Conservation (phyloP, 2,113 vertebrate genomes). For the Regulus satrapa region DNA sequence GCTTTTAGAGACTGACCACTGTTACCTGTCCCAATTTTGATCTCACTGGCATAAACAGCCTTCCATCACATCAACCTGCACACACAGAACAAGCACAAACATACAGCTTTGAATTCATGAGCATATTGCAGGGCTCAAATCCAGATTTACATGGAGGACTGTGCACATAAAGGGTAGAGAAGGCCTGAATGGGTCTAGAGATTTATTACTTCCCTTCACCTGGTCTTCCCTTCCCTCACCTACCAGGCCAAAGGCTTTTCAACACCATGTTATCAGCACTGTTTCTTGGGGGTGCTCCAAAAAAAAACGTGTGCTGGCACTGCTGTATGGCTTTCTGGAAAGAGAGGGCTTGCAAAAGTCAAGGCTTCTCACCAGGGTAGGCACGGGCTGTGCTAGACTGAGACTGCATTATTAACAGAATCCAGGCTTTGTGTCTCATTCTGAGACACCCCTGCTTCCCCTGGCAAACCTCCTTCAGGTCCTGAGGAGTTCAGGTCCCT, state of each 20-base stretch:
- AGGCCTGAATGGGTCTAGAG: background rate
- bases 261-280: background rate
- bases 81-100: background rate
- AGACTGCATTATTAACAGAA: background rate
- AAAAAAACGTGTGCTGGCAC: background rate
- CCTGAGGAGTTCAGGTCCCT: background rate
- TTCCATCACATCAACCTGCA: background rate
- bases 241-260: background rate
- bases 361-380: too few relatives aligned
- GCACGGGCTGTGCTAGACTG: accelerated
- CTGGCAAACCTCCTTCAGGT: background rate
- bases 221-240: background rate
- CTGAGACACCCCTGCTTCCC: background rate
- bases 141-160: background rate
- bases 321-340: background rate
- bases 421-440: background rate
- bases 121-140: background rate
- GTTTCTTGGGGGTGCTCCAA: background rate
- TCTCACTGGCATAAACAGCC: background rate
- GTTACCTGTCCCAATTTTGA: background rate
- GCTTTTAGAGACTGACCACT: background rate
- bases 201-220: background rate
- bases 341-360: background rate
- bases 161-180: background rate
- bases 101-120: background rate